Conservation (phyloP, 1,140 invertebrate species). For the Pinna nobilis region DNA sequence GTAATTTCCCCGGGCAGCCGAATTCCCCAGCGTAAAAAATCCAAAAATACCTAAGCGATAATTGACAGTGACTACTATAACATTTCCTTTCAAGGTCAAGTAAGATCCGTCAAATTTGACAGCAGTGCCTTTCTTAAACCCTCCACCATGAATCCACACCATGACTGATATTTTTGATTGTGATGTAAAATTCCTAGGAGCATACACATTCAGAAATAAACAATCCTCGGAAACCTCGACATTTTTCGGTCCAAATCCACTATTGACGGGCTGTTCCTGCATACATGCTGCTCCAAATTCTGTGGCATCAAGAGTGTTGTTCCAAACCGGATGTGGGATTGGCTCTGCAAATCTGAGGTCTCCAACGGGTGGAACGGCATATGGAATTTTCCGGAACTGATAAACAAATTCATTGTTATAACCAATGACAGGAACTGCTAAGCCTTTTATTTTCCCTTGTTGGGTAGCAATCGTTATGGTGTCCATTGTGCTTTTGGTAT, state of each 20-base stretch:
- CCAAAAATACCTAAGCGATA: conserved; percentile 40
- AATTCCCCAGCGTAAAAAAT: conserved; percentile 74
- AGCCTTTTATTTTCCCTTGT: too few species aligned
- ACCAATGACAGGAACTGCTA: too few species aligned
- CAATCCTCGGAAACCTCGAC: conserved; percentile 41
- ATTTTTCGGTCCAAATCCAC: too few species aligned
- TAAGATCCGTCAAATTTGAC: conserved; percentile 92
- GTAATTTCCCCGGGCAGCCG: conserved; percentile 87
- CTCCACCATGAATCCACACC: conserved; percentile 34
- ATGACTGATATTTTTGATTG: conserved; percentile 3
- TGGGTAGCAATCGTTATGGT: too few species aligned
- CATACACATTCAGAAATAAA: conserved; percentile 29
- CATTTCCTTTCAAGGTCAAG: conserved; percentile 79
- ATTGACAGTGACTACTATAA: conserved; percentile 30
- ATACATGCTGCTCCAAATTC: conserved; percentile 5
- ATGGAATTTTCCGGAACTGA: conserved; percentile 7
- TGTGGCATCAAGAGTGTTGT: conserved; percentile 2
- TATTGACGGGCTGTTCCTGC: too few species aligned
- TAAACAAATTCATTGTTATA: too few species aligned
- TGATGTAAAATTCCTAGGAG: conserved; percentile 1
- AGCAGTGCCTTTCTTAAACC: conserved; percentile 60
- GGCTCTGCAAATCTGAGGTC: not conserved
- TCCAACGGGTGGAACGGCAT: not conserved
- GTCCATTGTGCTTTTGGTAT: too few species aligned
- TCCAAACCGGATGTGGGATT: not conserved